Evolutionary conservation across 2,888 invertebrate genomes (phyloP), one percentile per base, ranked within the genome.

Genomic region (Habrosyne pyritoides): DNA sequence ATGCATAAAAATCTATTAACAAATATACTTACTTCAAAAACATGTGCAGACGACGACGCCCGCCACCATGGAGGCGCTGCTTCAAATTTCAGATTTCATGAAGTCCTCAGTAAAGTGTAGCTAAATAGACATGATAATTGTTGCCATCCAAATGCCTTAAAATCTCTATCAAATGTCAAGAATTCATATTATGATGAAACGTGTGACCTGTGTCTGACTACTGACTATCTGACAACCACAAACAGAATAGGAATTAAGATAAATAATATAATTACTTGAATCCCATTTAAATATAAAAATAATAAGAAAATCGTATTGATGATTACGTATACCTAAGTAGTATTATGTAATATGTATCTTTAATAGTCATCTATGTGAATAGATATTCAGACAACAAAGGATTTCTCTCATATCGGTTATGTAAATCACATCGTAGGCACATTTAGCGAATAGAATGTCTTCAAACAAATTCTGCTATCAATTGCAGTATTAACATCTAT

Each of bases 381-480:
- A 84, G 78, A 73, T 79, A 80, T 79, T 82, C 79, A 80, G 80
- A 81, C 84, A 84, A 88, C 85, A 89, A 89, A 86, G 79, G 85
- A 87, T 85, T 88, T 86, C 83, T 75, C 77, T 81, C 62, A 73
- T 77, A 77, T 79, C 74, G 71, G 74, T 87, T 88, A 88, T 84
- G 83, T 86, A 89, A 89, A 83, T 75, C 69, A 61, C 60, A 75
- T 77, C 78, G 77, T 77, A 81, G 71, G 72, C 77, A 78, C 63
- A 67, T 78, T 71, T 71, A 71, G 68, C 66, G 69, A 79, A 81
- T 77, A 78, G 77, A 81, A 81, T 81, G 75, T 81, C 79, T 83
- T 77, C 73, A 77, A 79, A 72, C 79, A 66, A 66, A 75, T 71
- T 82, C 74, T 70, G 69, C 66, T 71, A 66, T 81, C 66, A 71